A percentile compares a stretch with the other conserved stretches of the same genome.
Evolutionary conservation across 1,140 invertebrate species (phyloP).

Genomic region (Hydropsyche tenuis): DNA sequence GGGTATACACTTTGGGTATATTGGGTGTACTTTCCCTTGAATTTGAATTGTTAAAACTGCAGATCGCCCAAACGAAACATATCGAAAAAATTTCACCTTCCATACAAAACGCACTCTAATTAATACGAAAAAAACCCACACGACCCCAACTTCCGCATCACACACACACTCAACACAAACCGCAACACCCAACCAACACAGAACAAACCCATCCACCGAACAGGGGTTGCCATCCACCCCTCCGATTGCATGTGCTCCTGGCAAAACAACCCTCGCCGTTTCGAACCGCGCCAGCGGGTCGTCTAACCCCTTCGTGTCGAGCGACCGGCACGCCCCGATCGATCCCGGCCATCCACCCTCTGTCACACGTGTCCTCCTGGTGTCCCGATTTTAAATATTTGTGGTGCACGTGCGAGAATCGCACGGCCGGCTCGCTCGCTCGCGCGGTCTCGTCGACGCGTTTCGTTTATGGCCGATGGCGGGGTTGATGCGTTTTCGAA

Average conservation of each 20-base stretch:
- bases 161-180: too few species aligned
- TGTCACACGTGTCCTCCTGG: conserved; percentile 1
- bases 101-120: too few species aligned
- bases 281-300: conserved; percentile 2
- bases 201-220: too few species aligned
- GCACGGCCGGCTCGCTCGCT: neutral
- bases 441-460: neutral
- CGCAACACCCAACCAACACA: too few species aligned
- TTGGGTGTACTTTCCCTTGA: too few species aligned
- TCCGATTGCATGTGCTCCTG: neutral
- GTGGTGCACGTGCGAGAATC: conserved; percentile 28
- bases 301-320: conserved; percentile 13
- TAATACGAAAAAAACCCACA: too few species aligned
- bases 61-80: too few species aligned
- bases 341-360: neutral
- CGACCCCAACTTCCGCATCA: too few species aligned
- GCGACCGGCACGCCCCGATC: neutral
- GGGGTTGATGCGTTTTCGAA: too few species aligned
- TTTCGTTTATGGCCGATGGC: neutral
- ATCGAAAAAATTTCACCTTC: too few species aligned
- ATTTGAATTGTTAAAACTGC: too few species aligned
- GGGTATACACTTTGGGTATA: too few species aligned
- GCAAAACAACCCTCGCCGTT: conserved; percentile 31
- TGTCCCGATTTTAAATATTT: conserved; percentile 29
- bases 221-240: conserved; percentile 4